Evolutionary conservation across 2,888 invertebrate genomes (phyloP), one percentile per base, ranked within the genome.

Genomic region (Xestia c-nigrum): DNA sequence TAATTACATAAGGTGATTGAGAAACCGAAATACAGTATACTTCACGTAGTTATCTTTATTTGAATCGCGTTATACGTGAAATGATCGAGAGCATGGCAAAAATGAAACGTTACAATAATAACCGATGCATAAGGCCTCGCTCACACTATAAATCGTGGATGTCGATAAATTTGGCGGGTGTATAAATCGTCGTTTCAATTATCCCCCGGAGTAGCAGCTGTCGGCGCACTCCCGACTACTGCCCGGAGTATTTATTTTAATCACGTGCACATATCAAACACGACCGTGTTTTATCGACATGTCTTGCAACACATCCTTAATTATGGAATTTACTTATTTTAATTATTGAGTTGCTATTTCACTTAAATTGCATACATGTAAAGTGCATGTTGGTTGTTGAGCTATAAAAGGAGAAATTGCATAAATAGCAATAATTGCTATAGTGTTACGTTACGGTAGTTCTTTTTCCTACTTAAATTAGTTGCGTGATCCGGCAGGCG

Each of bases 121-220:
- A 89, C 86, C 86, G 84, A 87, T 85, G 88, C 85, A 84, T 88
- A 89, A 90, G 88, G 89, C 87, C 83, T 89, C 83, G 87, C 88
- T 89, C 89, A 87, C 89, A 89, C 91, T 93, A 93, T 95, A 95
- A 95, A 96, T 96, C 91, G 93, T 89, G 88, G 88, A 89, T 94
- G 94, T 95, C 95, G 93, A 96, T 96, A 96, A 95, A 96, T 96
- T 96, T 94, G 95, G 95, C 94, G 94, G 92, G 94, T 92, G 91
- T 94, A 96, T 96, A 96, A 96, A 96, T 96, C 95, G 94, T 93
- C 93, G 93, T 96, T 96, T 96, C 96, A 96, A 96, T 96, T 96
- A 96, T 94, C 91, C 92, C 90, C 89, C 88, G 91, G 92, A 94
- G 95, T 92, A 95, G 93, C 96, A 95, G 95, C 95, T 96, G 96